Conservation (phyloP, 2,797 vertebrate genomes). For the Heterohyrax brucei region DNA sequence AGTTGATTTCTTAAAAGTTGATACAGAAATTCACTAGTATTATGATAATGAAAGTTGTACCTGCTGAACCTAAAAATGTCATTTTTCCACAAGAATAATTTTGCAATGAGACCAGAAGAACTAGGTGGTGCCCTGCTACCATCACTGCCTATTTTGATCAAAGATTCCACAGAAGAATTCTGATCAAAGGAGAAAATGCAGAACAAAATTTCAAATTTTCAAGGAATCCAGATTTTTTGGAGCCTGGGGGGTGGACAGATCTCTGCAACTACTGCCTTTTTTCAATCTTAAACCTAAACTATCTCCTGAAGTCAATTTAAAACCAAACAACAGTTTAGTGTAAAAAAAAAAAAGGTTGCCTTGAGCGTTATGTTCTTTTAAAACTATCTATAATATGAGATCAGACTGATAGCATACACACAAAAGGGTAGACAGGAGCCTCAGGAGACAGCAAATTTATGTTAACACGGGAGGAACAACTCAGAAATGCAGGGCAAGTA, state of each 20-base stretch:
- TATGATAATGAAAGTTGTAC: conserved; percentile 34
- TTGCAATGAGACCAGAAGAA: not conserved
- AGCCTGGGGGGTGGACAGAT: not conserved
- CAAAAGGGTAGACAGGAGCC: no score
- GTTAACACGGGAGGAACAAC: no score
- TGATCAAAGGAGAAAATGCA: not conserved
- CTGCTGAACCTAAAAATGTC: conserved; percentile 49
- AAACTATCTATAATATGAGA: not conserved
- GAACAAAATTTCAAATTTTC: not conserved
- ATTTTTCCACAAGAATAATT: conserved; percentile 34
- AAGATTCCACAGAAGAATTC: not conserved
- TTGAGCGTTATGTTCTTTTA: not conserved
- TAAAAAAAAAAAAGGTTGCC: not conserved
- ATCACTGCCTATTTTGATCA: not conserved
- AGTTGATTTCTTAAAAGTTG: conserved; percentile 61
- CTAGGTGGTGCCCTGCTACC: not conserved
- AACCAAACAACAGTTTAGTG: not conserved
- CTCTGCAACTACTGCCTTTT: no score
- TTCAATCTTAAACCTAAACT: not conserved
- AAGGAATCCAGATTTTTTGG: not conserved
- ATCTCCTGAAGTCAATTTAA: not conserved
- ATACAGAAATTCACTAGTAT: conserved; percentile 52
- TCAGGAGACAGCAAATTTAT: no score
- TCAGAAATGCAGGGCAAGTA: no score
- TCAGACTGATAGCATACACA: no score